These are phyloP conservation scores for Pseudocheirus occidentalis DNA, from an alignment of 2,797 vertebrate genomes.

Conservation along the genomic window DNA sequence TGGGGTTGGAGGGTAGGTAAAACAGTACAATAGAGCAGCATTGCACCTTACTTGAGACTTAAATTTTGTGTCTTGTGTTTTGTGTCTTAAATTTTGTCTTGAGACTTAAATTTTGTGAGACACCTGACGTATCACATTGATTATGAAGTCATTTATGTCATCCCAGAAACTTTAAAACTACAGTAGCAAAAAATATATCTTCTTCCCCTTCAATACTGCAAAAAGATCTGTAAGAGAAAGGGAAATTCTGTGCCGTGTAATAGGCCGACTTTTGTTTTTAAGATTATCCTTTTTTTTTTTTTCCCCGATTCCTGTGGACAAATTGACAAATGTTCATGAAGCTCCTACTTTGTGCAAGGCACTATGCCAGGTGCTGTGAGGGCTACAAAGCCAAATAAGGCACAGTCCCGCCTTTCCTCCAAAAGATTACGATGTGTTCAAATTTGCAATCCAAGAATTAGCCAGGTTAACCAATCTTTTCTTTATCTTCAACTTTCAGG, in stretches of 20 bases:
- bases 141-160: not conserved
- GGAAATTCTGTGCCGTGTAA: not conserved
- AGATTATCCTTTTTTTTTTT: not conserved
- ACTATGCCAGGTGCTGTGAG: conserved; percentile 40
- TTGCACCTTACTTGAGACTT: conserved; percentile 4
- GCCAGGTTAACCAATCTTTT: conserved; percentile 7
- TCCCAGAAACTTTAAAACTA: not conserved
- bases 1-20: conserved; percentile 18
- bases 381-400: not conserved
- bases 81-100: too few species aligned
- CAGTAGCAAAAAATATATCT: not conserved
- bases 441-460: conserved; percentile 17
- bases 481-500: conserved; percentile 37
- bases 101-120: not conserved
- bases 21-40: not conserved
- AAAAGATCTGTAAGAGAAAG: not conserved
- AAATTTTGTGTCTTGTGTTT: too few species aligned
- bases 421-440: not conserved
- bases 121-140: not conserved
- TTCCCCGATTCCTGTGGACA: not conserved
- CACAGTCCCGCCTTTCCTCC: not conserved
- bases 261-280: not conserved
- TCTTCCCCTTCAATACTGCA: not conserved
- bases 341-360: not conserved
- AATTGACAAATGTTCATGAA: not conserved